Conservation (phyloP, 2,797 vertebrate genomes). For the Macroramphosus scolopax region DNA sequence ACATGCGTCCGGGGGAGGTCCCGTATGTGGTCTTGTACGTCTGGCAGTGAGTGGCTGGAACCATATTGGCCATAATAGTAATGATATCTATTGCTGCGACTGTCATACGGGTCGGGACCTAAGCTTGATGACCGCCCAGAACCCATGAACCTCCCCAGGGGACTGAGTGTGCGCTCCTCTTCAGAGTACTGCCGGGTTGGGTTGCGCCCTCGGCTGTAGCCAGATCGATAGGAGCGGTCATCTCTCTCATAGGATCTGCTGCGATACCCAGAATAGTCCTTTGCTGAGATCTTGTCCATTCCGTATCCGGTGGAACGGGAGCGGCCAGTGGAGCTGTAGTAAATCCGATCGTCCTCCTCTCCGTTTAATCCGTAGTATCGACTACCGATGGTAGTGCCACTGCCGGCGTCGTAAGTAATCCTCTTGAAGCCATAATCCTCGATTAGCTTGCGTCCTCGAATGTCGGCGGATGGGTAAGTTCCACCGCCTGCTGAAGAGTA, state of each 20-base stretch:
- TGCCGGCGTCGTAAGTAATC: conserved; percentile 50
- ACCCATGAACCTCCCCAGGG: conserved; percentile 83
- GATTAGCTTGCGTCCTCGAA: conserved; percentile 74
- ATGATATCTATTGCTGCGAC: conserved; percentile 77
- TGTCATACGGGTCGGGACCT: conserved; percentile 84
- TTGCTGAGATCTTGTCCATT: conserved; percentile 87
- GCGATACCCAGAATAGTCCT: conserved; percentile 83
- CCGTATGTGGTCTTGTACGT: conserved; percentile 95
- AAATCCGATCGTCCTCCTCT: conserved; percentile 88
- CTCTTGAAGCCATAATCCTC: conserved; percentile 76
- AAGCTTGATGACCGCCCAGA: conserved; percentile 80
- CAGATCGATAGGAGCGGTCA: conserved; percentile 79
- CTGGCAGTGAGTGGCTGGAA: conserved; percentile 98
- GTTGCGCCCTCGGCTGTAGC: conserved; percentile 80
- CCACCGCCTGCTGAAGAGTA: conserved; percentile 80
- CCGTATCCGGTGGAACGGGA: conserved; percentile 88
- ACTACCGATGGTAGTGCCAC: conserved; percentile 83
- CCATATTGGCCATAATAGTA: conserved; percentile 85
- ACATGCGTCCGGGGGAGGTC: conserved; percentile 93
- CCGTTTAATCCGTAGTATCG: conserved; percentile 80
- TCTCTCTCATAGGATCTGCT: conserved; percentile 92
- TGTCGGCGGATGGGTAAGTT: conserved; percentile 59
- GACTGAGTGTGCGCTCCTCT: conserved; percentile 92
- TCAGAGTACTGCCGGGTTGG: conserved; percentile 90
- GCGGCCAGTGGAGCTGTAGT: conserved; percentile 81